These are phyloP conservation scores for Andinoacara biseriatus DNA, from an alignment of 2,113 vertebrate genomes.

Conservation along the genomic window DNA sequence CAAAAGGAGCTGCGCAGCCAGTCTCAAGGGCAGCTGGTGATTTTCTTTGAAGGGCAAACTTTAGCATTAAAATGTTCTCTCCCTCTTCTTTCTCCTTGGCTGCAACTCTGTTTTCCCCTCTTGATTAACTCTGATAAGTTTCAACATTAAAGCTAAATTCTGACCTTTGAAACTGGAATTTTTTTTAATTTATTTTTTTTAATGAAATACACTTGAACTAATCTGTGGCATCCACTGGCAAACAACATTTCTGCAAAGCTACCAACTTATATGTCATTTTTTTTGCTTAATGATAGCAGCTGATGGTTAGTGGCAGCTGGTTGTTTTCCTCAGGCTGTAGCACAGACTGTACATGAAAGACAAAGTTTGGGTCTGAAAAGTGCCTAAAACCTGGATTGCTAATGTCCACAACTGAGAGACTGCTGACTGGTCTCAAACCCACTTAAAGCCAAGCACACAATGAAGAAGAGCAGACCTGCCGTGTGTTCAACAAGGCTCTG, in stretches of 20 bases:
- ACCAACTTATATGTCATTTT: neutral
- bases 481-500: neutral
- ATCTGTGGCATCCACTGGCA: neutral
- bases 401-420: neutral
- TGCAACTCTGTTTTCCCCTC: neutral
- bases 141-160: neutral
- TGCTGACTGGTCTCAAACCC: neutral
- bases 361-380: neutral
- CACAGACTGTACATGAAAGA: neutral
- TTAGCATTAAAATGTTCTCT: neutral
- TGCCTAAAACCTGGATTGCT: neutral
- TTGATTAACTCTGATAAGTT: neutral
- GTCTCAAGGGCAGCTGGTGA: constrained; percentile 20
- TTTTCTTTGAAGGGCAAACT: constrained; percentile 5
- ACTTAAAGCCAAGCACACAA: neutral
- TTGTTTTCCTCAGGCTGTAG: constrained; percentile 6
- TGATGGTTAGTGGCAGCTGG: constrained; percentile 21
- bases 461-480: neutral
- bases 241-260: neutral
- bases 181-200: neutral
- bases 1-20: neutral
- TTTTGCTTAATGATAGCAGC: neutral
- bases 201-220: fast-evolving
- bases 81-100: neutral
- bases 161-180: neutral